Conservation (phyloP, 2,113 vertebrate species). For the Coryphaenoides rupestris region DNA sequence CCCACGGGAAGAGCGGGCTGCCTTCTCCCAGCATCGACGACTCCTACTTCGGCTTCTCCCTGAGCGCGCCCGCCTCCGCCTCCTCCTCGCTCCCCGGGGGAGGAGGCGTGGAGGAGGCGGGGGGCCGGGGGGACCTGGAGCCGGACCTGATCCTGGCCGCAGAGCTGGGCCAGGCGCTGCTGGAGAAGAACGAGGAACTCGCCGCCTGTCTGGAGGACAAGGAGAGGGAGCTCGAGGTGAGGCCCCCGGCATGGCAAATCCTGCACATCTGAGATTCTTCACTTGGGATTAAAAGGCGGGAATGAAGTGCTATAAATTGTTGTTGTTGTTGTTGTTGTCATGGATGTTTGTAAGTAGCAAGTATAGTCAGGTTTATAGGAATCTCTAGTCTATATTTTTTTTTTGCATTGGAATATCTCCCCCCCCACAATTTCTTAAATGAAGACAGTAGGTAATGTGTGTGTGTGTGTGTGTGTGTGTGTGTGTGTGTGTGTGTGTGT, state of each 20-base stretch:
- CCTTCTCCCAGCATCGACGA: constrained; percentile 72
- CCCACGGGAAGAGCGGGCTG: constrained; percentile 60
- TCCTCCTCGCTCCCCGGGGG: constrained; percentile 26
- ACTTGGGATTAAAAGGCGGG: no score
- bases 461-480: not conserved
- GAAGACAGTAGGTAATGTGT: not conserved
- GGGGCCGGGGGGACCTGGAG: constrained; percentile 55
- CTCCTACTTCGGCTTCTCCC: constrained; percentile 72
- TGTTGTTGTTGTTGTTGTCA: no score
- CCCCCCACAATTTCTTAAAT: not conserved
- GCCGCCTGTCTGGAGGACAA: constrained; percentile 60
- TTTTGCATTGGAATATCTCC: no score
- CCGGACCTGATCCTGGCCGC: constrained; percentile 76
- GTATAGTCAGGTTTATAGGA: no score
- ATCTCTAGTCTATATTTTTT: no score
- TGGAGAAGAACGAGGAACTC: constrained; percentile 77
- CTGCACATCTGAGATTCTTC: no score
- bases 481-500: not conserved
- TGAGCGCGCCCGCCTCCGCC: constrained; percentile 32
- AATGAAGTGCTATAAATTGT: no score
- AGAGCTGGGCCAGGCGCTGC: constrained; percentile 74
- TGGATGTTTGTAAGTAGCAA: no score
- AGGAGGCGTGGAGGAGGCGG: no score
- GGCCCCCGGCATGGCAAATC: not conserved
- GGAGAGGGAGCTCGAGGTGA: constrained; percentile 68